These are phyloP conservation scores for Tromatobia lineatoria DNA, from an alignment of 2,888 invertebrate species.

Conservation along the genomic window DNA sequence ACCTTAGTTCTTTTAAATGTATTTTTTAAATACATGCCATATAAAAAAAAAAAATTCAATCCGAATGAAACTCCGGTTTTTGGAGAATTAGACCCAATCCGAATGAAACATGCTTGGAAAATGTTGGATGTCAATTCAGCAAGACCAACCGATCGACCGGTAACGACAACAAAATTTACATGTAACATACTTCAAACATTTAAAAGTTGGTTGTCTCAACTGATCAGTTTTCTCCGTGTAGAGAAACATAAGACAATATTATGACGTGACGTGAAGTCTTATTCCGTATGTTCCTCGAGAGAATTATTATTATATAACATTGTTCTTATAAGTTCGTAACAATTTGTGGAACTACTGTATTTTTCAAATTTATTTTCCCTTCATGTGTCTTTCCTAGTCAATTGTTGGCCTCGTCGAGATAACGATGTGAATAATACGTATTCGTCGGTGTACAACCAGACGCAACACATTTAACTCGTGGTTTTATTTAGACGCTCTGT, in stretches of 20 bases:
- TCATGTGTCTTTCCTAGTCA: neutral
- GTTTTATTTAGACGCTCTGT: constrained; percentile 63
- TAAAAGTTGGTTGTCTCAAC: too few relatives aligned
- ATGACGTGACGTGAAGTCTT: constrained; percentile 22
- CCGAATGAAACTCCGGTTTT: neutral
- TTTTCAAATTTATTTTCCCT: constrained; percentile 32
- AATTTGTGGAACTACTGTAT: constrained; percentile 23
- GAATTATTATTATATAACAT: constrained; percentile 32
- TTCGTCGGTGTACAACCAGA: constrained; percentile 7
- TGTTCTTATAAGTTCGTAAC: neutral
- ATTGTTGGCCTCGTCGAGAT: constrained; percentile 22
- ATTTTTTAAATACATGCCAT: too few relatives aligned
- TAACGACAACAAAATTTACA: too few relatives aligned
- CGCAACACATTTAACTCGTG: constrained; percentile 58
- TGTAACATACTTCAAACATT: too few relatives aligned
- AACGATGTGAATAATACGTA: constrained; percentile 19
- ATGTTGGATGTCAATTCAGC: too few relatives aligned
- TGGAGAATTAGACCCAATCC: too few relatives aligned
- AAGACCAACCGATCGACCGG: too few relatives aligned
- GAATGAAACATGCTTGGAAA: too few relatives aligned
- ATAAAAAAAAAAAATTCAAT: neutral
- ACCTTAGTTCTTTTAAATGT: too few relatives aligned
- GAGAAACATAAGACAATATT: constrained; percentile 1
- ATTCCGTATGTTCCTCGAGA: neutral
- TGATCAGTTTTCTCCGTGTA: too few relatives aligned